Evolutionary conservation across 1,140 invertebrate genomes (phyloP), one percentile per base, ranked within the genome.

Genomic region (Drosophila ananassae): DNA sequence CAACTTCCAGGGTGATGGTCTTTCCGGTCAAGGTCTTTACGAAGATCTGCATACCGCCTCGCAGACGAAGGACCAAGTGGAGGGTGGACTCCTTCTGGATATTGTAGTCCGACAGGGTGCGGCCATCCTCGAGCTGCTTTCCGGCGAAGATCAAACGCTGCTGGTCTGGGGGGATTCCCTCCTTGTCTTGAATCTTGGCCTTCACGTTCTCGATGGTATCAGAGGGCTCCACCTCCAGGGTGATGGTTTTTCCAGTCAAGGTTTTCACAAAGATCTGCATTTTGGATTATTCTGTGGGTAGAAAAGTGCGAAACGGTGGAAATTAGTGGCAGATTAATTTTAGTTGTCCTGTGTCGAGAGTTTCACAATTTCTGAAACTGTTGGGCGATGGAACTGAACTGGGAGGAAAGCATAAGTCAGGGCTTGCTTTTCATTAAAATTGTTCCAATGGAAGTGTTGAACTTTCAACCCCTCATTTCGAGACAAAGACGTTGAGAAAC

Each of bases 71-170:
- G 2, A 98, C 97, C 85, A 98, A 93, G 91, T 98, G 97, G 39
- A 98, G 94, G 3, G 97, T 98, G 1, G 97, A 98, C 92, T 98
- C 97, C 91, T 97, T 97, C 84, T 97, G 96, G 79, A 97, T 97
- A 87, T 96, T 96, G 90, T 97, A 97, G 82, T 97, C 96, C 1
- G 95, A 71, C 94, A 97, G 90, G 0, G 95, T 96, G 3, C 95
- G 93, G 0, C 95, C 95, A 93, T 96, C 95, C 72, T 96, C 95
- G 0, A 96, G 80, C 82, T 96, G 95, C 81, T 95, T 95, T 2
- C 82, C 80, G 10, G 80, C 82, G 13, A 96, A 96, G 80, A 96
- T 95, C 58, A 96, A 92, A 78, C 95, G 93, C 91, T 96, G 95
- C 85, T 96, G 95, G 91, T 96, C 95, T 75, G 95, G 95, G 7